Evolutionary conservation across 2,797 vertebrate species (phyloP), one percentile per base, ranked within the genome.

Genomic region (Enteromius treurensis): DNA sequence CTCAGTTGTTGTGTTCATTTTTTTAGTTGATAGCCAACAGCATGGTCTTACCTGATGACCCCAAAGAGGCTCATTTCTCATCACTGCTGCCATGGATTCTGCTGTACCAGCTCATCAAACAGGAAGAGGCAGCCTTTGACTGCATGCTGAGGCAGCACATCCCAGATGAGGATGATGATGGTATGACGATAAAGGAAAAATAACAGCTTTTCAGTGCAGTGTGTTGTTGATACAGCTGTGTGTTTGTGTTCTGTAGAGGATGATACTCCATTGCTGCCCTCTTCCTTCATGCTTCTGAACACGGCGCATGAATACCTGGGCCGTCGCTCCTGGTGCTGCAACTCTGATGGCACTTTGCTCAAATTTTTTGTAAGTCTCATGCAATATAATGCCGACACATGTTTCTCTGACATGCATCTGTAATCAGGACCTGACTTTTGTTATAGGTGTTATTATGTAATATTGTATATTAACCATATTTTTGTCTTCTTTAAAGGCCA

Each of bases 241-340:
- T 79, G 75, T 71, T 23, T 81, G 32, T 80, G 47, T 26, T 47
- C 0, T 80, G 34, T 90, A 98, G 97, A 92, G 87, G 95, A 95
- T 0, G 96, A 97, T 86, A 93, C 92, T 0, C 95, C 97, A 15
- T 92, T 99, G 96, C 92, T 99, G 85, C 97, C 98, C 0, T 97
- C 98, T 37, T 99, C 98, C 0, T 95, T 99, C 77, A 98, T 97
- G 97, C 94, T 99, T 69, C 93, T 99, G 81, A 98, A 97, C 90
- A 98, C 97, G 0, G 98, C 98, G 5, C 98, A 99, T 1, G 98
- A 99, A 86, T 99, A 96, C 89, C 93, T 99, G 86, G 98, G 98
- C 60, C 95, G 98, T 26, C 95, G 97, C 67, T 97, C 96, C 64
- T 95, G 97, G 95, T 99, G 98, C 87, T 99, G 97, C 91, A 97